Evolutionary conservation across 1,140 invertebrate genomes (phyloP).

Genomic region (Tribolium castaneum): DNA sequence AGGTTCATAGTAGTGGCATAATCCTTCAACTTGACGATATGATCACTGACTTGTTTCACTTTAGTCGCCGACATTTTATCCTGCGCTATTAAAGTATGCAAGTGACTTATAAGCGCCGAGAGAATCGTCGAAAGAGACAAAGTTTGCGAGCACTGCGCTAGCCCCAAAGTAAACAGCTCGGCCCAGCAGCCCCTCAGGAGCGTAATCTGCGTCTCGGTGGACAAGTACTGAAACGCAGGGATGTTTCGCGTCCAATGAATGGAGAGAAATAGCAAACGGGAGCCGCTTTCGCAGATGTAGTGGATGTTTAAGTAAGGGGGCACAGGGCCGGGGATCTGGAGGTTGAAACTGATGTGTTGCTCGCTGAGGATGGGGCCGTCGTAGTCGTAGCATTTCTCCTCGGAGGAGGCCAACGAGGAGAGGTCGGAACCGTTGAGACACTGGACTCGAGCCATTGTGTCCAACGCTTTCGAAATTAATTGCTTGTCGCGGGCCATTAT

Average conservation of each 20-base stretch:
- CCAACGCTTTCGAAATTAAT: slow-evolving; percentile 79
- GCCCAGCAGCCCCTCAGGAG: slow-evolving; percentile 91
- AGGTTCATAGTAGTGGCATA: slow-evolving; percentile 81
- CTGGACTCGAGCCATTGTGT: slow-evolving; percentile 75
- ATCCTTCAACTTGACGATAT: slow-evolving; percentile 85
- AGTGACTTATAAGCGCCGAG: slow-evolving; percentile 80
- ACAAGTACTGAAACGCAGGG: slow-evolving; percentile 82
- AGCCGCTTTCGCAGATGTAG: slow-evolving; percentile 93
- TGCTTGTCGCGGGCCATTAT: slow-evolving; percentile 75
- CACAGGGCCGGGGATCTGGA: slow-evolving; percentile 84
- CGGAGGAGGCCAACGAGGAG: slow-evolving; percentile 41
- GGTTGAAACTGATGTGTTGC: slow-evolving; percentile 78
- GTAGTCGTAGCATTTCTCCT: slow-evolving; percentile 62
- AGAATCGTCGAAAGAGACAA: slow-evolving; percentile 86
- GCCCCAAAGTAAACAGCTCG: slow-evolving; percentile 91
- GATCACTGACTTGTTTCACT: slow-evolving; percentile 83
- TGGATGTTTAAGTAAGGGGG: slow-evolving; percentile 87
- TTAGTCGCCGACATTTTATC: slow-evolving; percentile 79
- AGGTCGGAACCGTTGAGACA: slow-evolving; percentile 59
- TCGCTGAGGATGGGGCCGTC: slow-evolving; percentile 76
- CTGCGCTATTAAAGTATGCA: slow-evolving; percentile 74
- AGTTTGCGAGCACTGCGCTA: slow-evolving; percentile 88
- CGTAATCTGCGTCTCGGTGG: slow-evolving; percentile 72
- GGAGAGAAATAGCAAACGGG: slow-evolving; percentile 86
- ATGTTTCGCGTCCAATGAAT: slow-evolving; percentile 91